These are phyloP conservation scores for Calameuta pallipes DNA, from an alignment of 2,888 invertebrate genomes.

Conservation along the genomic window DNA sequence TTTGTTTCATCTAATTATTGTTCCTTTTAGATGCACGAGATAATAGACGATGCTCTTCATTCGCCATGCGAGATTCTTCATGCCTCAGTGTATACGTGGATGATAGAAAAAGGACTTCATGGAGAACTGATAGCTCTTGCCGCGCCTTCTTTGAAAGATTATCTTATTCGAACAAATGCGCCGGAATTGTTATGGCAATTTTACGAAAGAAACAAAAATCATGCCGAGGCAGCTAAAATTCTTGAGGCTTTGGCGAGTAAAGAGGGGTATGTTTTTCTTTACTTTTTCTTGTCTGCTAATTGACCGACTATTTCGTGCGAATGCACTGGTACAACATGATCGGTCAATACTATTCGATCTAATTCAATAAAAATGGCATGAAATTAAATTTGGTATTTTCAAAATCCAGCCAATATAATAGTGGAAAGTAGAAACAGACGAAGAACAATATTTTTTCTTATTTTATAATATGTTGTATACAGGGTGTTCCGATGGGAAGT, in stretches of 20 bases:
- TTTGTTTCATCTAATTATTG: conserved; percentile 12
- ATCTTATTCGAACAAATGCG: conserved; percentile 69
- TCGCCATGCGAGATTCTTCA: conserved; percentile 90
- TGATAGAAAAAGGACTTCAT: conserved; percentile 81
- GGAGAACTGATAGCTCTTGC: conserved; percentile 76
- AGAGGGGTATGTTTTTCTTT: conserved; percentile 68
- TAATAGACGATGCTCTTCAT: conserved; percentile 76
- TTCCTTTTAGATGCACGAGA: conserved; percentile 69
- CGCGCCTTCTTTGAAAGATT: conserved; percentile 81
- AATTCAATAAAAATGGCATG: too few relatives aligned
- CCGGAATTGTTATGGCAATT: conserved; percentile 88
- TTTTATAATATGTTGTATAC: too few relatives aligned
- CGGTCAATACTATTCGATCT: too few relatives aligned
- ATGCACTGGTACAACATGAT: too few relatives aligned
- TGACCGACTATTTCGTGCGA: too few relatives aligned
- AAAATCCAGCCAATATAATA: too few relatives aligned
- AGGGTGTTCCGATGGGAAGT: too few relatives aligned
- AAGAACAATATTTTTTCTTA: too few relatives aligned
- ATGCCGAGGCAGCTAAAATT: conserved; percentile 91
- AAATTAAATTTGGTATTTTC: too few relatives aligned
- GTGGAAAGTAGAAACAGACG: too few relatives aligned
- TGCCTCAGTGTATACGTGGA: conserved; percentile 93
- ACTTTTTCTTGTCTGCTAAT: not conserved
- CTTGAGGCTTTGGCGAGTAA: conserved; percentile 87
- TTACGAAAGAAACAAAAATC: conserved; percentile 92